Conservation (phyloP, 2,888 invertebrate genomes). For the Clistopyga incitator region DNA sequence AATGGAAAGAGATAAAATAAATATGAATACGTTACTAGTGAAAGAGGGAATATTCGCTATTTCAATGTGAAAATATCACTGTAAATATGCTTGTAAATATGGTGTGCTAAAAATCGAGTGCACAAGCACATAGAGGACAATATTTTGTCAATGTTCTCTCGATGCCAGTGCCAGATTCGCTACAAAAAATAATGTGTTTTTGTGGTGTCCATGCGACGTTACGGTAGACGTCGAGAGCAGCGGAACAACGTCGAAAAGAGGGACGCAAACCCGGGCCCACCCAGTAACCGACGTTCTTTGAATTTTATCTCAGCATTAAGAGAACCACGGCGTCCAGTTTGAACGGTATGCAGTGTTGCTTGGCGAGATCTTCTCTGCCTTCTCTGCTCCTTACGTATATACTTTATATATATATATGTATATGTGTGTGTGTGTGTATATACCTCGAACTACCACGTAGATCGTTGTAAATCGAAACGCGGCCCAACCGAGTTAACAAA, state of each 20-base stretch:
- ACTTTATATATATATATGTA: not conserved
- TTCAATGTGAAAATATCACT: too few species aligned
- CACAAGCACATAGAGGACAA: constrained; percentile 8
- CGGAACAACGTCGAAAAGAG: not conserved
- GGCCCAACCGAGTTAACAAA: constrained; percentile 59
- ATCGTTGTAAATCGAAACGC: constrained; percentile 60
- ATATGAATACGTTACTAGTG: too few species aligned
- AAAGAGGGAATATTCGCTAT: too few species aligned
- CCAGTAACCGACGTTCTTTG: constrained; percentile 65
- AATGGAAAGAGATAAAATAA: too few species aligned
- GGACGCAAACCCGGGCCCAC: constrained; percentile 56
- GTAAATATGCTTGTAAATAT: not conserved
- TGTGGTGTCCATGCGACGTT: constrained; percentile 21
- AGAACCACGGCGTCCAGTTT: constrained; percentile 47
- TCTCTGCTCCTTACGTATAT: not conserved
- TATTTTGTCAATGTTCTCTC: constrained; percentile 48
- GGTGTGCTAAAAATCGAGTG: not conserved
- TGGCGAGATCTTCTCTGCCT: constrained; percentile 9
- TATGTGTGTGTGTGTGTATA: not conserved
- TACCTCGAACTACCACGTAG: constrained; percentile 22
- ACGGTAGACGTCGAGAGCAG: constrained; percentile 24
- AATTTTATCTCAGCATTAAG: constrained; percentile 67
- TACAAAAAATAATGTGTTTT: constrained; percentile 17
- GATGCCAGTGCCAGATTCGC: constrained; percentile 2
- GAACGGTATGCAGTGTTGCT: constrained; percentile 1